Percentiles rank a stretch among this genome's conserved stretches.
Conservation (phyloP, 2,888 invertebrate genomes). For the Ennomos quercinarius region DNA sequence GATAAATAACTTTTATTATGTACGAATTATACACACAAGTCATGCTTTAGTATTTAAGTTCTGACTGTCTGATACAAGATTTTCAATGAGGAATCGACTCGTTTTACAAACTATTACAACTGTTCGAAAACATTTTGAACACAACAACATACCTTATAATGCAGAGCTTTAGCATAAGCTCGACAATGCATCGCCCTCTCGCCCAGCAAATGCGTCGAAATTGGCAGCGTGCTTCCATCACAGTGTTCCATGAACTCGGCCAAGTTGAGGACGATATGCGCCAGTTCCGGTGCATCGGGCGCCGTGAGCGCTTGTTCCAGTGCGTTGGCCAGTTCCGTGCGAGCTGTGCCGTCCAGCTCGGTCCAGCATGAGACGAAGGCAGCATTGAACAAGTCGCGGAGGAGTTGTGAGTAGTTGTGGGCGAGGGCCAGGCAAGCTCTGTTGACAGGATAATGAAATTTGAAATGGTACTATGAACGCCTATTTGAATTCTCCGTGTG, state of each 20-base stretch:
- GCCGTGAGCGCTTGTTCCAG: conserved; percentile 96
- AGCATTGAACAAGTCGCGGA: conserved; percentile 98
- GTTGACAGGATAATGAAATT: background rate
- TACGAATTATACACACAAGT: too few relatives aligned
- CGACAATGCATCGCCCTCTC: conserved; percentile 98
- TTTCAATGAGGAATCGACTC: too few relatives aligned
- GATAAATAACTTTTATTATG: too few relatives aligned
- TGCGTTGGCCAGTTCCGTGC: conserved; percentile 93
- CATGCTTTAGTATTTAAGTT: too few relatives aligned
- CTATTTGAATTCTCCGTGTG: too few relatives aligned
- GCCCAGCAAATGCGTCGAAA: conserved; percentile 94
- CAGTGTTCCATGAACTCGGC: conserved; percentile 99
- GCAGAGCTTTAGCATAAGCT: conserved; percentile 87
- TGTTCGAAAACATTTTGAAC: too few relatives aligned
- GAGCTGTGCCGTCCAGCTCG: conserved; percentile 92
- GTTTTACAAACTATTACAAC: too few relatives aligned
- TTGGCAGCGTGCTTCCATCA: conserved; percentile 96
- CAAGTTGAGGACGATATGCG: conserved; percentile 97
- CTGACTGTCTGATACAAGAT: too few relatives aligned
- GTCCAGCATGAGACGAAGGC: conserved; percentile 99
- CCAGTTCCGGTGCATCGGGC: conserved; percentile 97
- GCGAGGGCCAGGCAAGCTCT: conserved; percentile 96
- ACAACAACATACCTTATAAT: conserved; percentile 78
- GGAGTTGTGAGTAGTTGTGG: conserved; percentile 97
- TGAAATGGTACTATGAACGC: too few relatives aligned